Base-by-base conservation (phyloP, 2,113 vertebrate genomes). In the Anhinga rufa region DNA sequence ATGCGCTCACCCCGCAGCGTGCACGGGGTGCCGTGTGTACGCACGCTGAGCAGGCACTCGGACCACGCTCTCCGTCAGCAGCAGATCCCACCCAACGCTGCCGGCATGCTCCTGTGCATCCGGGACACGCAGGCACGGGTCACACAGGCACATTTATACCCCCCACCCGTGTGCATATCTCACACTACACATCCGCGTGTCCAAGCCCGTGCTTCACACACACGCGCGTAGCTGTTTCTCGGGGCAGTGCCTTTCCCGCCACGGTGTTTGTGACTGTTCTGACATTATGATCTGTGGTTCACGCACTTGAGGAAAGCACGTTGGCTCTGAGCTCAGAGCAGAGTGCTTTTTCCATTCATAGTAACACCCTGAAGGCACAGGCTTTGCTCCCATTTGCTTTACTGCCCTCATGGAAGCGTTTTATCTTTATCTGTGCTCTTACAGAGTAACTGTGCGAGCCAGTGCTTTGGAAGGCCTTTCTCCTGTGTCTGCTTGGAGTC, bases 21-120 rank as follows among this genome's bases (percentile, higher is more conserved):
- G 38, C 42, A 8, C 5, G 0, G 17, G 8, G 64, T 22, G 51
- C 42, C 34, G 3, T 3, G 48, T 12, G 19, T 10, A 7, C 26
- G 2, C 0, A 0, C 12, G 9, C 52, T 16, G 69, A 66, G 62
- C 21, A 15, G 38, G 28, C 10, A 13, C 31, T 54, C 24, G 1
- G 48, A n/a, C 17, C 51, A 3, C 3, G 0, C 24, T 51, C 46
- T 3, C 54, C 6, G 0, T 3, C 20, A 48, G 71, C 85, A 29
- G 34, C 72, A 60, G 60, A 29, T 79, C 44, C 62, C 58, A 31
- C 48, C 36, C 42, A 19, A 4, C 1, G 3, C 64, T 14, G 65
- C 2, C 5, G 3, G 49, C 36, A 6, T 2, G n/a, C 11, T 61
- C 46, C 46, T 19, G 1, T 7, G 13, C 5, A 5, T 17, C 28